phyloP scores from a whole-genome alignment of 2,797 vertebrate genomes.

The Muraenolepis orangiensis region DNA sequence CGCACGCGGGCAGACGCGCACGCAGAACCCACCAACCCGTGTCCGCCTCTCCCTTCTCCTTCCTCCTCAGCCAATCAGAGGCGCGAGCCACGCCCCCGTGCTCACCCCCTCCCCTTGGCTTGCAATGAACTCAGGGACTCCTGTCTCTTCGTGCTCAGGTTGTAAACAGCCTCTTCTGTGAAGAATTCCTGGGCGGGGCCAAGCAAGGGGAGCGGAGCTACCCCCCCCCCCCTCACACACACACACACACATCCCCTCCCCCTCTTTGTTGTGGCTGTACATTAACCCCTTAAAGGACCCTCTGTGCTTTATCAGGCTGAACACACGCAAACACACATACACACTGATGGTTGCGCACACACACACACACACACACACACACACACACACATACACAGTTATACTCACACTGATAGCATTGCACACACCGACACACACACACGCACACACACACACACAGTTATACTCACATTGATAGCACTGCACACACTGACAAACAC shows the following conservation, averaged over 20 bases:
- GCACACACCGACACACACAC: neutral
- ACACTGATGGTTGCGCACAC: neutral
- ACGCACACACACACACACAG: neutral
- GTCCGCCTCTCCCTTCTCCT: neutral
- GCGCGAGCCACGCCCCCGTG: slow-evolving; percentile 1
- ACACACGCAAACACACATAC: neutral
- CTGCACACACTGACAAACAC: neutral
- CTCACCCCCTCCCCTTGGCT: slow-evolving; percentile 28
- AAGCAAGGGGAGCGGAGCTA: slow-evolving; percentile 24
- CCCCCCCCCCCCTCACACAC: slow-evolving; percentile 4
- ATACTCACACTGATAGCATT: neutral
- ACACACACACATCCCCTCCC: slow-evolving; percentile 10
- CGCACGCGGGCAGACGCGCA: neutral
- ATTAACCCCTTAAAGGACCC: slow-evolving; percentile 48
- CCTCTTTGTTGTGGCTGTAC: slow-evolving; percentile 65
- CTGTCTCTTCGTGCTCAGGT: slow-evolving; percentile 32
- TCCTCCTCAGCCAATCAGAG: neutral
- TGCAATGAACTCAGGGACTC: slow-evolving; percentile 62
- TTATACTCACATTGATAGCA: too few relatives aligned
- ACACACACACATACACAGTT: neutral
- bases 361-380: neutral
- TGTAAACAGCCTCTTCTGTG: slow-evolving; percentile 65
- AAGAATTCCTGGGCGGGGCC: slow-evolving; percentile 66
- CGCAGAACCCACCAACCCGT: slow-evolving; percentile 2
- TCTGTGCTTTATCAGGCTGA: slow-evolving; percentile 22